Evolutionary conservation across 1,140 invertebrate genomes (phyloP).

Genomic region (Cyphomyrmex costatus): DNA sequence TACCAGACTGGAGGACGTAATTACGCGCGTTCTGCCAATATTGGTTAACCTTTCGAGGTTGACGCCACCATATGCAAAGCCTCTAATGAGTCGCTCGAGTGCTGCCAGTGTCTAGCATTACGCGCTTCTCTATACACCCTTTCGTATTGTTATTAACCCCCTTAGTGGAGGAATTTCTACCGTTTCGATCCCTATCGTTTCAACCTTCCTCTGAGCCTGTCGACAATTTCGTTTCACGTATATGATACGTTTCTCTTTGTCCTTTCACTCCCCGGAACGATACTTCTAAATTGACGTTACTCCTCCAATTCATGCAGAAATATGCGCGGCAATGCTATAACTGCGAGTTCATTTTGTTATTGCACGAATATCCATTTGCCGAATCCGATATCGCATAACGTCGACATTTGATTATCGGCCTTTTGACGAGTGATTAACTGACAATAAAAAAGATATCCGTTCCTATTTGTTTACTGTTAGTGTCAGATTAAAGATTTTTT

Average conservation of each 20-base stretch:
- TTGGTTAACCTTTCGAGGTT: slow-evolving; percentile 87
- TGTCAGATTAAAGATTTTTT: slow-evolving; percentile 17
- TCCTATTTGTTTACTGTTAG: slow-evolving; percentile 1
- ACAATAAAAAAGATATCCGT: slow-evolving; percentile 10
- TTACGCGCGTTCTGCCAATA: slow-evolving; percentile 86
- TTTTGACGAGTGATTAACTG: slow-evolving; percentile 16
- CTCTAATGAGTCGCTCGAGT: slow-evolving; percentile 86
- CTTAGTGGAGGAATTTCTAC: slow-evolving; percentile 63
- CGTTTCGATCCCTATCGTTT: slow-evolving; percentile 47
- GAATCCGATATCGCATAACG: slow-evolving; percentile 18
- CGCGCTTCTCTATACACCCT: slow-evolving; percentile 75
- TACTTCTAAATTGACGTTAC: slow-evolving; percentile 63
- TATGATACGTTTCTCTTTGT: slow-evolving; percentile 53
- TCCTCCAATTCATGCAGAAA: slow-evolving; percentile 1
- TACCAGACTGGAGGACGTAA: slow-evolving; percentile 81
- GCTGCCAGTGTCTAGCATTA: slow-evolving; percentile 81
- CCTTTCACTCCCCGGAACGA: slow-evolving; percentile 58
- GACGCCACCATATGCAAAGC: slow-evolving; percentile 86
- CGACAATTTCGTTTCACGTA: slow-evolving; percentile 42
- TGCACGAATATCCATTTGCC: slow-evolving; percentile 35
- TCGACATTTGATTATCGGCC: slow-evolving; percentile 16
- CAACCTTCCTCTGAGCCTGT: background rate
- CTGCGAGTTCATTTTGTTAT: slow-evolving; percentile 27
- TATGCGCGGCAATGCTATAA: slow-evolving; percentile 14
- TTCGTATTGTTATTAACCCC: slow-evolving; percentile 82